Evolutionary conservation across 2,797 vertebrate genomes (phyloP), one percentile per base, ranked within the genome.

Genomic region (Heteromormyrus szaboi): DNA sequence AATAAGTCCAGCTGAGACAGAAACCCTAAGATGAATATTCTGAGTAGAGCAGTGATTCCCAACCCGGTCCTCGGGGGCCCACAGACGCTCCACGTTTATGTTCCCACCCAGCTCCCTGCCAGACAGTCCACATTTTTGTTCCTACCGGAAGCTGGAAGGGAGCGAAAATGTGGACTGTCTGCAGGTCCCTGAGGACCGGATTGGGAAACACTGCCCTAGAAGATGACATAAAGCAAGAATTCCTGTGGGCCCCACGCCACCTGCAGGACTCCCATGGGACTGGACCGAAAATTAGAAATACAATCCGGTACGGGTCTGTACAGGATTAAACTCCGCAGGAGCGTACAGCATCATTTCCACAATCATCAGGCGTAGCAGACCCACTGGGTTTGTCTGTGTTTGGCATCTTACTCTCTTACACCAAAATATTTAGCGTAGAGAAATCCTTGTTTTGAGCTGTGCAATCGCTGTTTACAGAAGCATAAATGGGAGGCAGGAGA

Each of bases 11-110:
- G 62, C 44, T 86, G 44, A 87, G 4, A 46, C 17, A 25, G 25
- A 89, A 22, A 65, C 19, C 59, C 33, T 62, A 17, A 65, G 76
- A 90, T 89, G 88, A 93, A 93, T 81, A 90, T 51, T 91, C 92
- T 53, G 22, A 85, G 22, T 54, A 19, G 29, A 37, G 46, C 84
- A 17, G 25, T 72, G 68, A 4, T 7, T 72, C 68, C 68, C 68
- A 7, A 17, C 12, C 11, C 14, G 33, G 68, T 72, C 29, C 68
- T 6, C 4, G 33, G 33, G 62, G 65, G 29, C 33, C 33, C 14
- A 72, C 4, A 37, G 68, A 37, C 5, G 33, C 12, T 6, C 14
- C 68, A 72, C 68, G 12, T 72, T 41, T 41, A 37, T 37, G 29
- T 14, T 33, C 29, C 65, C 65, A 14, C 65, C 29, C 65, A 5